Conservation (phyloP, 1,140 invertebrate genomes). For the Bombus pascuorum region DNA sequence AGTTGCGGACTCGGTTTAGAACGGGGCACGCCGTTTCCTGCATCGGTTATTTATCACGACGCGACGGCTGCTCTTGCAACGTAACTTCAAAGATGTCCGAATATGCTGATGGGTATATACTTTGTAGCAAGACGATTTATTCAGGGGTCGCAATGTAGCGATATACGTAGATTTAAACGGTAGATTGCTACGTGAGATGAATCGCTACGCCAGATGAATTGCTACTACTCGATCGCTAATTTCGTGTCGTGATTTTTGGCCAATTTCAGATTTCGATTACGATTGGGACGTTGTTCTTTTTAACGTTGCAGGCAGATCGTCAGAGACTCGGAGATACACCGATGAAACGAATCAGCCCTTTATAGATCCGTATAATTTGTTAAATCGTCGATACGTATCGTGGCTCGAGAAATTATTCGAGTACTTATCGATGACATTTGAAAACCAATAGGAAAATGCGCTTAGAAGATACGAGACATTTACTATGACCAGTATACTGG, state of each 20-base stretch:
- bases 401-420: background rate
- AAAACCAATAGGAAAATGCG: no score
- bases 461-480: background rate
- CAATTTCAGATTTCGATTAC: background rate
- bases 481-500: background rate
- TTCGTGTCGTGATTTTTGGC: background rate
- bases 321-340: accelerated
- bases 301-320: no score
- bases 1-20: constrained; percentile 1
- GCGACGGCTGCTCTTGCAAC: constrained; percentile 7
- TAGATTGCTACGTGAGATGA: background rate
- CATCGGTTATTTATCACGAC: constrained; percentile 37
- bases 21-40: background rate
- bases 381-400: background rate
- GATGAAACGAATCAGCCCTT: no score
- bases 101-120: background rate
- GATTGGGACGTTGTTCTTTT: background rate
- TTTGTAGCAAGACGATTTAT: background rate
- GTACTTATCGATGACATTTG: background rate
- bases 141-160: no score
- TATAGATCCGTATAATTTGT: no score
- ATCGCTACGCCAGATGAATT: background rate
- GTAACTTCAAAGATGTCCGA: no score
- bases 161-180: background rate
- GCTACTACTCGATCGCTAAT: background rate